phyloP scores from a whole-genome alignment of 2,888 invertebrate species.

The Keiferia lycopersicella region DNA sequence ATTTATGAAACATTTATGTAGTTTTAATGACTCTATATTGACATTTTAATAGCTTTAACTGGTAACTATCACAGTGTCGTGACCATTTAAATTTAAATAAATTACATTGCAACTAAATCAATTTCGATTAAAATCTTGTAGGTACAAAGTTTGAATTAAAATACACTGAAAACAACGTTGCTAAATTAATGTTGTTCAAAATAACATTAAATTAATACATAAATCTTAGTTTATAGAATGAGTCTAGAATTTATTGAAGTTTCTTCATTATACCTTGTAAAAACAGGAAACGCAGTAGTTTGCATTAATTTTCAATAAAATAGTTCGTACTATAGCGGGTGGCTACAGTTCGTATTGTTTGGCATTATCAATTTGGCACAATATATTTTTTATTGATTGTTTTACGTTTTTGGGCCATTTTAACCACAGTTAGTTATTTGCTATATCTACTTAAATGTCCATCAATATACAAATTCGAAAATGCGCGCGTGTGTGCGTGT shows the following conservation, averaged over 20 bases:
- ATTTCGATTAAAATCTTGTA: conserved; percentile 11
- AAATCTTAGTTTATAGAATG: conserved; percentile 6
- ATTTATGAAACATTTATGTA: not conserved
- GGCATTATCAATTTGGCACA: too few relatives aligned
- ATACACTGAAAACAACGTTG: not conserved
- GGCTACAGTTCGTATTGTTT: too few relatives aligned
- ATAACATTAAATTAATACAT: conserved; percentile 11
- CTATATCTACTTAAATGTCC: too few relatives aligned
- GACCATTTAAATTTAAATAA: conserved; percentile 17
- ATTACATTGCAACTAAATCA: conserved; percentile 18
- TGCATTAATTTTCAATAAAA: not conserved
- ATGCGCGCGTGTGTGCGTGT: too few relatives aligned
- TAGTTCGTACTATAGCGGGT: too few relatives aligned
- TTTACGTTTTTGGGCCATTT: too few relatives aligned
- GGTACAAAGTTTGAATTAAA: not conserved
- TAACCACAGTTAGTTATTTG: too few relatives aligned
- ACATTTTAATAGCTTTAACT: conserved; percentile 9
- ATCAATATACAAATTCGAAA: too few relatives aligned
- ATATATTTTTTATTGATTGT: too few relatives aligned
- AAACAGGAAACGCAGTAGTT: not conserved
- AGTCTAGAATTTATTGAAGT: not conserved
- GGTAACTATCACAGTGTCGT: not conserved
- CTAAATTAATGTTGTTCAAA: not conserved
- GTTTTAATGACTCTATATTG: conserved; percentile 9
- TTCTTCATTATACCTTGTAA: conserved; percentile 5